These are phyloP conservation scores for Brienomyrus brachyistius DNA, from an alignment of 2,113 vertebrate genomes.

Conservation along the genomic window DNA sequence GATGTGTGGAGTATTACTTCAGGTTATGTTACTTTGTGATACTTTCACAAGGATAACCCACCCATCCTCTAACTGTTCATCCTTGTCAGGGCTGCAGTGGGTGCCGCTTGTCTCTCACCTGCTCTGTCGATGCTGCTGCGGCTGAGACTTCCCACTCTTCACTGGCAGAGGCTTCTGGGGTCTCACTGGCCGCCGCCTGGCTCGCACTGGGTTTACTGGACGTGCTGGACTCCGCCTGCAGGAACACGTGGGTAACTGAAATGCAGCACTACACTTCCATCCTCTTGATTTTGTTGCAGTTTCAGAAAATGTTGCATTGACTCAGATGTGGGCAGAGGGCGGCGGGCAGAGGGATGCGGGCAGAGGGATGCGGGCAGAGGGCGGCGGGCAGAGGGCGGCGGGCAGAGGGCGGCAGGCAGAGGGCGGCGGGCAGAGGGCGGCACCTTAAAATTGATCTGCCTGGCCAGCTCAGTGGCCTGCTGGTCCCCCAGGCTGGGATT, in stretches of 20 bases:
- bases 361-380: too few species aligned
- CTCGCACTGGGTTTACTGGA: constrained; percentile 39
- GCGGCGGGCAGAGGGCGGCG: neutral
- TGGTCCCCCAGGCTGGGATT: constrained; percentile 72
- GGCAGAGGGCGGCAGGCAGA: neutral
- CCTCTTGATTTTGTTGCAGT: too few species aligned
- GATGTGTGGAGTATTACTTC: neutral
- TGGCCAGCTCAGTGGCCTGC: constrained; percentile 81
- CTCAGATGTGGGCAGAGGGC: neutral
- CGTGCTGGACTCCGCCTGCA: constrained; percentile 56
- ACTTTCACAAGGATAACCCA: neutral
- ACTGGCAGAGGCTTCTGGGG: constrained; percentile 21
- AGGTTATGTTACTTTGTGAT: neutral
- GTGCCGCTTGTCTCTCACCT: constrained; percentile 36
- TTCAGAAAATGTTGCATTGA: too few species aligned
- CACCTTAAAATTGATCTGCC: constrained; percentile 97
- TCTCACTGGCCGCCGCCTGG: neutral
- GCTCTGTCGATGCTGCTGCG: constrained; percentile 30
- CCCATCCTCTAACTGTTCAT: neutral
- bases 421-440: neutral
- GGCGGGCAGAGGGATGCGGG: too few species aligned
- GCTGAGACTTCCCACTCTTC: constrained; percentile 26
- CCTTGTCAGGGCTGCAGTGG: neutral
- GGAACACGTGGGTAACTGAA: constrained; percentile 7
- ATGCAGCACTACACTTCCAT: too few species aligned